Evolutionary conservation across 2,797 vertebrate species (phyloP), one percentile per base, ranked within the genome.

Genomic region (Coccyzus lansbergi): DNA sequence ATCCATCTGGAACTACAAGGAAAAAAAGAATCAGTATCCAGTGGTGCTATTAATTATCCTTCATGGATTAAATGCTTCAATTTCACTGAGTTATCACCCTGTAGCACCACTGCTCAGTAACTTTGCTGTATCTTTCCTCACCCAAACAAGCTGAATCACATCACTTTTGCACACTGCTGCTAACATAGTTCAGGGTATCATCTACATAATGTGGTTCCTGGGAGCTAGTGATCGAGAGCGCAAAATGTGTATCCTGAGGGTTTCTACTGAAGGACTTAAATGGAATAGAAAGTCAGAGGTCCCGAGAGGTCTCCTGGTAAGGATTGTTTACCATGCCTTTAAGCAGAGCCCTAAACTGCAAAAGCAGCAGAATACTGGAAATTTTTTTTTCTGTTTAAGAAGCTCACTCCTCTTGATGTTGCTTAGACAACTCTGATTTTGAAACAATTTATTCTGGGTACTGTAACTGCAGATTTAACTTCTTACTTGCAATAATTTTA

Each of bases 11-110:
- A 94, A 91, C 40, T 52, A 81, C 0, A 1, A 75, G 69, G 82
- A 93, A 92, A 91, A 42, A 25, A 88, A 81, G 82, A 85, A 62
- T 90, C 67, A n/a, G 59, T 59, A 51, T 75, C 62, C 67, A 64
- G 59, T 62, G 52, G 36, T 86, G 72, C 58, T 94, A 42, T 70
- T 83, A 92, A 92, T 93, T 91, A 83, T 62, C 65, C 63, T 91
- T 83, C 87, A 67, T 76, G 78, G 78, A 83, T 90, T 96, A 93
- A 91, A 94, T 52, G 51, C 78, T 93, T 91, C 82, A 55, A 70
- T 90, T 94, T 93, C 92, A 67, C 85, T 9, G 12, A 95, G 68
- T 75, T 90, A 83, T 71, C 84, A 58, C 69, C 52, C 76, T 79
- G 3, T 72, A 92, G 83, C 83, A 60, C 42, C 48, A 19, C 71